Conservation (phyloP, 2,888 invertebrate genomes). For the Epistrophella euchroma region DNA sequence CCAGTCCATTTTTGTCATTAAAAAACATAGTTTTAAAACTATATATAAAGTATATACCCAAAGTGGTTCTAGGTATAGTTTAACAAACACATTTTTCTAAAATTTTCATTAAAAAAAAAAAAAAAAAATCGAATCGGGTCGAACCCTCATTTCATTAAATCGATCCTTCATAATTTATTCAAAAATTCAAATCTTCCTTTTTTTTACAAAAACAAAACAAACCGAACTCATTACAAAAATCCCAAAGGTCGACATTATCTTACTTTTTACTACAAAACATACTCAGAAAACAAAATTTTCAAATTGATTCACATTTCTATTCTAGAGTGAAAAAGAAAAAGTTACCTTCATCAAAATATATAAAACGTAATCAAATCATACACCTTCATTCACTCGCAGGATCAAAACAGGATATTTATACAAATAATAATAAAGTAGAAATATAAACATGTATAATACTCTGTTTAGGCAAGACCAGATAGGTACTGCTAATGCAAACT, state of each 20-base stretch:
- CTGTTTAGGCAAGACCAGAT: slow-evolving; percentile 31
- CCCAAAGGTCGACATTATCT: slow-evolving; percentile 43
- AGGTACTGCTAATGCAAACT: slow-evolving; percentile 50
- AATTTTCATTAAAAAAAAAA: not conserved
- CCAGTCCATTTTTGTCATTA: not conserved
- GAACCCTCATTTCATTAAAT: slow-evolving; percentile 22
- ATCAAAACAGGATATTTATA: slow-evolving; percentile 32
- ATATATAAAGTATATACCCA: not conserved
- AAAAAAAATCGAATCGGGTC: not conserved
- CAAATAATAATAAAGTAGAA: slow-evolving; percentile 21
- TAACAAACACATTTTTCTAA: not conserved
- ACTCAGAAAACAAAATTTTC: slow-evolving; percentile 42
- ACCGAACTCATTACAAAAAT: slow-evolving; percentile 29
- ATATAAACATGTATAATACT: slow-evolving; percentile 65
- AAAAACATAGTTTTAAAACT: slow-evolving; percentile 22
- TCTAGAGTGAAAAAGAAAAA: not conserved
- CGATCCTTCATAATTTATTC: slow-evolving; percentile 61
- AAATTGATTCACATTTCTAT: slow-evolving; percentile 25
- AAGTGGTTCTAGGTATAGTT: not conserved
- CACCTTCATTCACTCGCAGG: slow-evolving; percentile 44
- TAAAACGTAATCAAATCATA: slow-evolving; percentile 50
- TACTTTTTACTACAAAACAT: slow-evolving; percentile 36
- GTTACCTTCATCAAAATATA: slow-evolving; percentile 46
- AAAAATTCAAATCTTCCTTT: slow-evolving; percentile 4
- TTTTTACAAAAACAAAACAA: slow-evolving; percentile 2